phyloP scores from a whole-genome alignment of 1,140 invertebrate genomes.

The Gonatopus flavifemur region DNA sequence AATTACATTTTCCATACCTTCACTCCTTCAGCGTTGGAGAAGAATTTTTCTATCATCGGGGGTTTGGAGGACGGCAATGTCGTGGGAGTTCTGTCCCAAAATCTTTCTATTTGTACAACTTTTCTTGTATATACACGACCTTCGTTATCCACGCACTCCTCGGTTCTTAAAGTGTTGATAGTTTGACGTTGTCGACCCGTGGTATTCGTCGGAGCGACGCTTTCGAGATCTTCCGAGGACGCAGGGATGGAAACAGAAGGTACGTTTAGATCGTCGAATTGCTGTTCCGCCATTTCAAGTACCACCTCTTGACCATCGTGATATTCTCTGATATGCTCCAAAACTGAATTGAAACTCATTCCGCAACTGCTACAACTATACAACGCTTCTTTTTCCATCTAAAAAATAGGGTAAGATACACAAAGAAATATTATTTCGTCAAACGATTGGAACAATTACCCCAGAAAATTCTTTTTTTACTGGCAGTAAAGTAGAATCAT shows the following conservation, averaged over 20 bases:
- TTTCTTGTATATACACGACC: slow-evolving; percentile 59
- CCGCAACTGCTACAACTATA: slow-evolving; percentile 67
- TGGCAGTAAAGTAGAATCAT: slow-evolving; percentile 33
- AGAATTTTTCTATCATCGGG: slow-evolving; percentile 56
- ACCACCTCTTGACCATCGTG: slow-evolving; percentile 69
- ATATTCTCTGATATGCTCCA: slow-evolving; percentile 66
- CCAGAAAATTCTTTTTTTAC: slow-evolving; percentile 49
- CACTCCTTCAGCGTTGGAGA: slow-evolving; percentile 52
- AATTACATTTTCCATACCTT: slow-evolving; percentile 34
- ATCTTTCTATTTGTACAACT: slow-evolving; percentile 61
- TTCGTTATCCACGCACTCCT: slow-evolving; percentile 58
- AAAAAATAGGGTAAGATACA: background rate
- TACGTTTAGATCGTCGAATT: slow-evolving; percentile 30
- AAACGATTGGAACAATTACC: slow-evolving; percentile 16
- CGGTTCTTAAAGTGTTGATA: slow-evolving; percentile 55
- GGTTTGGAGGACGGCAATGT: slow-evolving; percentile 36
- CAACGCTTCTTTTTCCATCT: slow-evolving; percentile 48
- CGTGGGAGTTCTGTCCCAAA: slow-evolving; percentile 51
- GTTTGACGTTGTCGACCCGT: slow-evolving; percentile 42
- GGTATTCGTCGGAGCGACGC: slow-evolving; percentile 5
- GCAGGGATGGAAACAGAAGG: slow-evolving; percentile 3
- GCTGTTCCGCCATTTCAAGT: slow-evolving; percentile 56
- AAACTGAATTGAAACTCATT: slow-evolving; percentile 64
- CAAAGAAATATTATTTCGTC: slow-evolving; percentile 10
- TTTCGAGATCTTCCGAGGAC: slow-evolving; percentile 22